Percentiles rank a stretch among this genome's conserved stretches.
Evolutionary conservation across 2,888 invertebrate species (phyloP).

Genomic region (Tenthredo scrophulariae): DNA sequence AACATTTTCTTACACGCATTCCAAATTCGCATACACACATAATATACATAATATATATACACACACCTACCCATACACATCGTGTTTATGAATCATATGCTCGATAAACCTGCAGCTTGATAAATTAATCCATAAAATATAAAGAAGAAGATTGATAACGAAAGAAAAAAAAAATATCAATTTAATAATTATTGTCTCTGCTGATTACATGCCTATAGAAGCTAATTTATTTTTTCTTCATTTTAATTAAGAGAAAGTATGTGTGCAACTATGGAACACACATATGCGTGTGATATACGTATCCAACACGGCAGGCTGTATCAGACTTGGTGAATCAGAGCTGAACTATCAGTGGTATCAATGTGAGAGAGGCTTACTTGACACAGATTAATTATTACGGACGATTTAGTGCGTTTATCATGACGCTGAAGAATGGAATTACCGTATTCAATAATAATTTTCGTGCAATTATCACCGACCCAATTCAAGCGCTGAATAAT

Average conservation of each 20-base stretch:
- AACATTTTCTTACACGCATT: constrained; percentile 58
- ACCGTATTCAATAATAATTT: neutral
- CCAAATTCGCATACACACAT: constrained; percentile 25
- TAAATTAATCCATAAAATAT: no score
- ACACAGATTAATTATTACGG: constrained; percentile 60
- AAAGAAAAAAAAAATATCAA: neutral
- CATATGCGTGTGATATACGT: neutral
- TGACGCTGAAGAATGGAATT: neutral
- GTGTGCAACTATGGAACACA: constrained; percentile 6
- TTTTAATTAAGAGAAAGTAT: constrained; percentile 71
- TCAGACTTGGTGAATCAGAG: constrained; percentile 68
- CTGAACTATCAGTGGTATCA: constrained; percentile 73
- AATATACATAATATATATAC: neutral
- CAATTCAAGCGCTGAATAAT: neutral
- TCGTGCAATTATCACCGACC: neutral
- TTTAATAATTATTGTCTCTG: neutral
- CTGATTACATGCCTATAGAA: no score
- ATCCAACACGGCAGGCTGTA: constrained; percentile 44
- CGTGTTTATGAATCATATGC: neutral
- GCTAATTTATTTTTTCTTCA: constrained; percentile 54
- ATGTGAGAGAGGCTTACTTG: constrained; percentile 65
- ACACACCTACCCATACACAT: neutral
- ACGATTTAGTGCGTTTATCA: neutral
- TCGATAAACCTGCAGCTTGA: neutral
- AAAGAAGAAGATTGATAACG: no score